A percentile compares a stretch with the other conserved stretches of the same genome.
phyloP scores from a whole-genome alignment of 2,888 invertebrate genomes.

The Drosophila paranaensis region DNA sequence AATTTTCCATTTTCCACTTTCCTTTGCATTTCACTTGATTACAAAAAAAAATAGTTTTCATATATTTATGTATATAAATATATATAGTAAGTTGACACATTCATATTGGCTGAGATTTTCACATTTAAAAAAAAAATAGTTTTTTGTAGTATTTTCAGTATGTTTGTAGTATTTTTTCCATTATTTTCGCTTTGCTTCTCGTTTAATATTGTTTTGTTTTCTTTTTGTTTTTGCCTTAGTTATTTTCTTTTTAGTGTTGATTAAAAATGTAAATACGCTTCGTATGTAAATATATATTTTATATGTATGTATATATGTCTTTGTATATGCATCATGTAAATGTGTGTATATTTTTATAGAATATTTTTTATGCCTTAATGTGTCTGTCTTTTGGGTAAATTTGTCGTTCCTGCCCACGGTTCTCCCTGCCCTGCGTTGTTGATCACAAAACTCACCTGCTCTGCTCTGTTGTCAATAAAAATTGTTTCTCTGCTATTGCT shows the following conservation, averaged over 20 bases:
- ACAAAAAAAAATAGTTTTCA: slow-evolving; percentile 17
- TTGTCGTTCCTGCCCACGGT: slow-evolving; percentile 32
- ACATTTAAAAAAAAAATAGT: slow-evolving; percentile 64
- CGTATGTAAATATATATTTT: slow-evolving; percentile 48
- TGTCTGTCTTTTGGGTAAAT: slow-evolving; percentile 43
- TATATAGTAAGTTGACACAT: slow-evolving; percentile 20
- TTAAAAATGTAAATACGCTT: slow-evolving; percentile 50
- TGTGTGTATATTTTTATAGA: slow-evolving; percentile 5
- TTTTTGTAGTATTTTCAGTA: slow-evolving; percentile 1
- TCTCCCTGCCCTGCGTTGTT: slow-evolving; percentile 38
- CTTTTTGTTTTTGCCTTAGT: background rate
- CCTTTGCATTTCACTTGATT: background rate
- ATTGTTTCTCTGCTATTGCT: slow-evolving; percentile 24
- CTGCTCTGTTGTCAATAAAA: slow-evolving; percentile 45
- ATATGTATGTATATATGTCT: slow-evolving; percentile 22
- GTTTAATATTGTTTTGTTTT: background rate
- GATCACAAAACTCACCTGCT: slow-evolving; percentile 59
- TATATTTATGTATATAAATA: slow-evolving; percentile 5
- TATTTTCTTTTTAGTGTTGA: background rate
- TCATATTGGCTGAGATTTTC: slow-evolving; percentile 21
- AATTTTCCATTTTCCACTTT: background rate
- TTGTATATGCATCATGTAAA: background rate
- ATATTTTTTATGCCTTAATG: slow-evolving; percentile 27
- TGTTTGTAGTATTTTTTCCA: background rate
- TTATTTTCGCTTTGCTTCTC: background rate